Percentiles rank a stretch among this genome's conserved stretches.
phyloP scores from a whole-genome alignment of 2,797 vertebrate species.

The Epinephelus malabaricus region DNA sequence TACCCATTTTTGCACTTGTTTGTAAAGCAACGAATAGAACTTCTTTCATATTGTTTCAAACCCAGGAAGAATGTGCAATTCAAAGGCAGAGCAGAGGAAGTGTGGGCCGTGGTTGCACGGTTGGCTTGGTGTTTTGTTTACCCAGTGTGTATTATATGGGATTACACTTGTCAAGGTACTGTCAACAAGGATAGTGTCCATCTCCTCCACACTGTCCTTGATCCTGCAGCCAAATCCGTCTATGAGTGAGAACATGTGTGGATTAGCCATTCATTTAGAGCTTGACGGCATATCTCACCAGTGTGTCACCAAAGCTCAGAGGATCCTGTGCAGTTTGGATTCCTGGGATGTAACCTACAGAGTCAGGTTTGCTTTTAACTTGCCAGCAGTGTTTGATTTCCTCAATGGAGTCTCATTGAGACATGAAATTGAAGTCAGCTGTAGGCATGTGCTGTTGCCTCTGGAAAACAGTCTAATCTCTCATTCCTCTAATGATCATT shows the following conservation, averaged over 20 bases:
- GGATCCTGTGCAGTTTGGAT: slow-evolving; percentile 56
- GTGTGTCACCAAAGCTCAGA: slow-evolving; percentile 66
- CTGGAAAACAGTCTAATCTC: slow-evolving; percentile 71
- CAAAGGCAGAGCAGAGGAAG: slow-evolving; percentile 80
- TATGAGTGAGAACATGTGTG: slow-evolving; percentile 87
- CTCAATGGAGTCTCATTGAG: slow-evolving; percentile 77
- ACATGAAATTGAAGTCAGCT: slow-evolving; percentile 80
- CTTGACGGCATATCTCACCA: slow-evolving; percentile 71
- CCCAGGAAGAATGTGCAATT: slow-evolving; percentile 76
- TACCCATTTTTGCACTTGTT: slow-evolving; percentile 75
- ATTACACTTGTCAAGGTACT: slow-evolving; percentile 89
- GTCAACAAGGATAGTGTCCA: slow-evolving; percentile 88
- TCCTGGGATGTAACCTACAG: slow-evolving; percentile 71
- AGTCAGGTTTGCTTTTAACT: slow-evolving; percentile 70
- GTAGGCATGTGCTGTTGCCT: slow-evolving; percentile 61
- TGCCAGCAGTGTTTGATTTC: slow-evolving; percentile 73
- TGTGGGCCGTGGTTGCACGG: slow-evolving; percentile 82
- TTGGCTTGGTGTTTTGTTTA: slow-evolving; percentile 84
- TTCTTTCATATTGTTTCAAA: slow-evolving; percentile 81
- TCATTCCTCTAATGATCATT: slow-evolving; percentile 75
- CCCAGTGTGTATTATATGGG: slow-evolving; percentile 81
- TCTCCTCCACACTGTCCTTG: slow-evolving; percentile 85
- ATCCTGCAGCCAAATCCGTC: slow-evolving; percentile 81
- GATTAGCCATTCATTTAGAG: slow-evolving; percentile 76
- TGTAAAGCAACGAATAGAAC: slow-evolving; percentile 71